Evolutionary conservation across 2,888 invertebrate genomes (phyloP).

Genomic region (Neoitamus cyanurus): DNA sequence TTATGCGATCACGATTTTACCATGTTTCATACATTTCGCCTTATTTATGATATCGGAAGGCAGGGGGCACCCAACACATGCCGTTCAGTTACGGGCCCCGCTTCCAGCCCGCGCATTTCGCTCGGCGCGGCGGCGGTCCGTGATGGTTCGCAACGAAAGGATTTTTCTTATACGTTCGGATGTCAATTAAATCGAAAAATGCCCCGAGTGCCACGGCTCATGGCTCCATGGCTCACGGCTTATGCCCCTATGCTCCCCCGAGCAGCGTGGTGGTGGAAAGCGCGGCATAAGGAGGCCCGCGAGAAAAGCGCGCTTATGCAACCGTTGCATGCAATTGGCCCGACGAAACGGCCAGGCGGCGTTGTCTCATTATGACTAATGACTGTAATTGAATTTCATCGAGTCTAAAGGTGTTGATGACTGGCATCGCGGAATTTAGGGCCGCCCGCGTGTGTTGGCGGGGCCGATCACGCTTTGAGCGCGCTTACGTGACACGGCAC

Average conservation of each 20-base stretch:
- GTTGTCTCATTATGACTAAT: constrained; percentile 30
- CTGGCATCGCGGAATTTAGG: not conserved
- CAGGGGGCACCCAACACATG: constrained; percentile 50
- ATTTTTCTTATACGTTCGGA: not conserved
- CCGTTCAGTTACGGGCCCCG: constrained; percentile 40
- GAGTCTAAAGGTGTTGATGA: constrained; percentile 41
- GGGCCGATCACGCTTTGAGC: not conserved
- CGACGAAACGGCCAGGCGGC: not conserved
- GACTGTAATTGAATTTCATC: constrained; percentile 4
- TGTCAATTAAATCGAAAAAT: constrained; percentile 45
- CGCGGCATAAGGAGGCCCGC: not conserved
- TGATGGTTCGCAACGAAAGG: constrained; percentile 29
- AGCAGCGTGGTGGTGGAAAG: not conserved
- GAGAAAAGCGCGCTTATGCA: not conserved
- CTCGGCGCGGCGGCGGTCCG: not conserved
- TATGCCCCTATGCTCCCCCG: not conserved
- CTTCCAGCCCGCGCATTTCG: constrained; percentile 2
- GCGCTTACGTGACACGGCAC: not conserved
- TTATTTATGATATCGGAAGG: constrained; percentile 56
- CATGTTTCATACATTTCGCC: constrained; percentile 57
- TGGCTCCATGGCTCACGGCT: not conserved
- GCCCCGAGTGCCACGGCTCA: not conserved
- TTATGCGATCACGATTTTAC: constrained; percentile 57
- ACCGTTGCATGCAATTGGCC: not conserved
- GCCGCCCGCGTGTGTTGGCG: not conserved